These are phyloP conservation scores for Thaleichthys pacificus DNA, from an alignment of 2,797 vertebrate genomes.

Conservation along the genomic window DNA sequence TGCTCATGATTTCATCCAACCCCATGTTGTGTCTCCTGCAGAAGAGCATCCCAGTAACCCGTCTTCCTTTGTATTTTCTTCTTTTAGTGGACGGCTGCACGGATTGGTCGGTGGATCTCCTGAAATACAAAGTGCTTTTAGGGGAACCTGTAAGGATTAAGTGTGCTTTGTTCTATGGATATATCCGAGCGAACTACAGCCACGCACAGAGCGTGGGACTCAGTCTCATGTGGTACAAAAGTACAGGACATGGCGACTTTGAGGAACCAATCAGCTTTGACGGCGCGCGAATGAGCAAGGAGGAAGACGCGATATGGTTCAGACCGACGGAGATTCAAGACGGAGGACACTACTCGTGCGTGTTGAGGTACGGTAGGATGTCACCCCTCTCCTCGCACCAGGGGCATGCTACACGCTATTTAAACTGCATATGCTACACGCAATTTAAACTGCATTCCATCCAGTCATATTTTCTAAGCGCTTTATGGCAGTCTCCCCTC, in stretches of 20 bases:
- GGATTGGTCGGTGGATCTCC: slow-evolving; percentile 98
- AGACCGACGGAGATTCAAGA: slow-evolving; percentile 92
- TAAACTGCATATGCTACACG: no score
- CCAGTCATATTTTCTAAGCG: neutral
- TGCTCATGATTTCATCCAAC: neutral
- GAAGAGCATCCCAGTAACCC: no score
- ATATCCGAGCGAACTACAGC: slow-evolving; percentile 98
- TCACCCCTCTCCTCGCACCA: no score
- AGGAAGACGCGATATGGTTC: slow-evolving; percentile 98
- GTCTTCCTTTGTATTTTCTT: neutral
- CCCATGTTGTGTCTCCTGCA: no score
- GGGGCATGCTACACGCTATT: no score
- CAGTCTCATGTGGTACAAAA: slow-evolving; percentile 99
- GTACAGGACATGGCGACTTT: slow-evolving; percentile 90
- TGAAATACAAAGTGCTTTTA: slow-evolving; percentile 95
- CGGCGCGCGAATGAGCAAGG: slow-evolving; percentile 94
- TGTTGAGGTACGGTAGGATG: slow-evolving; percentile 71
- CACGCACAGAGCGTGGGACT: slow-evolving; percentile 95
- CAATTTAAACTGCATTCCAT: neutral
- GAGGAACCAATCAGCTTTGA: slow-evolving; percentile 98
- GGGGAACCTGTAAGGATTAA: slow-evolving; percentile 98
- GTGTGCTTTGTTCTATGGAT: slow-evolving; percentile 98
- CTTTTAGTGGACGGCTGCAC: slow-evolving; percentile 93
- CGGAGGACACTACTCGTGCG: slow-evolving; percentile 93
- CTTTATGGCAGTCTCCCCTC: neutral